phyloP scores from a whole-genome alignment of 2,113 vertebrate species.

The Takifugu bimaculatus region DNA sequence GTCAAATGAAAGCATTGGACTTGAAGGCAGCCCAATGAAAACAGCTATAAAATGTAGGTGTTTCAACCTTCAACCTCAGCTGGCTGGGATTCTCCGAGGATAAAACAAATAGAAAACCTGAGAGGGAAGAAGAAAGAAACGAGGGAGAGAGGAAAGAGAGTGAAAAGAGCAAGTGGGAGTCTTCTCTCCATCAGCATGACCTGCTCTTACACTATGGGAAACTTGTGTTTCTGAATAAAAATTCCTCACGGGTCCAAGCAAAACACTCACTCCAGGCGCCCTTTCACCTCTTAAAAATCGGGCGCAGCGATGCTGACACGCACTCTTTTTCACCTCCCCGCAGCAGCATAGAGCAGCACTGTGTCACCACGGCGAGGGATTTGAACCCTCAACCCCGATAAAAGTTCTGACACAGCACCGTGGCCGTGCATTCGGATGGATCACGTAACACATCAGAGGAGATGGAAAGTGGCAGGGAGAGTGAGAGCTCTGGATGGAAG shows the following conservation, averaged over 20 bases:
- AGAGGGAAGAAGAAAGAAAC: slow-evolving; percentile 7
- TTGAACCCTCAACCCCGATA: slow-evolving; percentile 49
- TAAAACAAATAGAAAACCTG: slow-evolving; percentile 42
- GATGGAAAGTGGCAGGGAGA: slow-evolving; percentile 16
- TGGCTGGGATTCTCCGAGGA: slow-evolving; percentile 46
- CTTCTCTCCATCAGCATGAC: slow-evolving; percentile 47
- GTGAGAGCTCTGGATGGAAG: not conserved
- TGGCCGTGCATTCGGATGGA: slow-evolving; percentile 55
- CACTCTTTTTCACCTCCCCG: slow-evolving; percentile 38
- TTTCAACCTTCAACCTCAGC: slow-evolving; percentile 53
- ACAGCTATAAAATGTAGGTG: slow-evolving; percentile 62
- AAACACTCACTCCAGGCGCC: slow-evolving; percentile 66
- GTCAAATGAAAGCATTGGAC: slow-evolving; percentile 2
- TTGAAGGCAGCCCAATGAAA: slow-evolving; percentile 55
- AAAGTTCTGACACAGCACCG: slow-evolving; percentile 32
- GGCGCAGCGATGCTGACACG: slow-evolving; percentile 6
- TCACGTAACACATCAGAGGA: slow-evolving; percentile 56
- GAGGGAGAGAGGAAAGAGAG: slow-evolving; percentile 33
- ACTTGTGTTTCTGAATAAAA: slow-evolving; percentile 59
- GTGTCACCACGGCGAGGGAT: slow-evolving; percentile 51
- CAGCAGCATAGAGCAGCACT: slow-evolving; percentile 53
- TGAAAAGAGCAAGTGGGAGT: slow-evolving; percentile 34
- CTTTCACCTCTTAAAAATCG: slow-evolving; percentile 57
- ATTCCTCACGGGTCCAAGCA: slow-evolving; percentile 61
- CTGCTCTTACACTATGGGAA: slow-evolving; percentile 56